A percentile compares a stretch with the other conserved stretches of the same genome.
Evolutionary conservation across 2,888 invertebrate genomes (phyloP).

Genomic region (Dryobotodes eremita): DNA sequence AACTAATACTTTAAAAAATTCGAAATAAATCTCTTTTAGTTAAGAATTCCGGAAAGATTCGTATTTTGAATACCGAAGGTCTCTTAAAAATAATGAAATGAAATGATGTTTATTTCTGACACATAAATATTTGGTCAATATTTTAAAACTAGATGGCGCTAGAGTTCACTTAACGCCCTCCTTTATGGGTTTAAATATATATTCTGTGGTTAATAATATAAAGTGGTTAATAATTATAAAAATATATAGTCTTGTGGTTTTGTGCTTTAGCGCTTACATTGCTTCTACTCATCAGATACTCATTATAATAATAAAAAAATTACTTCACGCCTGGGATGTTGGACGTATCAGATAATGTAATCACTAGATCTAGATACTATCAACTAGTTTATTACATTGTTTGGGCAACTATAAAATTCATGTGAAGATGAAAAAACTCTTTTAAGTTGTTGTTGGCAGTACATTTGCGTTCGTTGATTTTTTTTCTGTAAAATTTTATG

Average conservation of each 20-base stretch:
- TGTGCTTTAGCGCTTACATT: conserved; percentile 19
- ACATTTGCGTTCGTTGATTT: not conserved
- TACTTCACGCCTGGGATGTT: conserved; percentile 72
- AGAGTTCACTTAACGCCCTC: not conserved
- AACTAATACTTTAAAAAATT: not conserved
- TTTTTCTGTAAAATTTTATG: not conserved
- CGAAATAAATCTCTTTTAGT: not conserved
- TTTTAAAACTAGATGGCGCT: conserved; percentile 1
- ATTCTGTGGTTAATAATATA: no score
- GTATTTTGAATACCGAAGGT: not conserved
- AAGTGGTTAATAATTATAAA: no score
- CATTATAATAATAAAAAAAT: conserved; percentile 31
- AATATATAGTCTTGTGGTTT: no score
- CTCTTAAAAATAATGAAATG: not conserved
- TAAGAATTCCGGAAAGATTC: not conserved
- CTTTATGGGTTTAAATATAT: no score
- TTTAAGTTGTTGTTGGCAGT: conserved; percentile 24
- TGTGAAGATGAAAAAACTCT: conserved; percentile 46
- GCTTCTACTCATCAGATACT: conserved; percentile 37
- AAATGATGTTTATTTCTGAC: not conserved
- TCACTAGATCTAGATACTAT: conserved; percentile 70
- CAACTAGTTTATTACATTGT: conserved; percentile 69
- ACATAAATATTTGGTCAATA: not conserved
- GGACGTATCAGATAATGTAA: conserved; percentile 70
- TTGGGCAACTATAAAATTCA: conserved; percentile 45